These are phyloP conservation scores for Polyploca ridens DNA, from an alignment of 2,888 invertebrate species.

Conservation along the genomic window DNA sequence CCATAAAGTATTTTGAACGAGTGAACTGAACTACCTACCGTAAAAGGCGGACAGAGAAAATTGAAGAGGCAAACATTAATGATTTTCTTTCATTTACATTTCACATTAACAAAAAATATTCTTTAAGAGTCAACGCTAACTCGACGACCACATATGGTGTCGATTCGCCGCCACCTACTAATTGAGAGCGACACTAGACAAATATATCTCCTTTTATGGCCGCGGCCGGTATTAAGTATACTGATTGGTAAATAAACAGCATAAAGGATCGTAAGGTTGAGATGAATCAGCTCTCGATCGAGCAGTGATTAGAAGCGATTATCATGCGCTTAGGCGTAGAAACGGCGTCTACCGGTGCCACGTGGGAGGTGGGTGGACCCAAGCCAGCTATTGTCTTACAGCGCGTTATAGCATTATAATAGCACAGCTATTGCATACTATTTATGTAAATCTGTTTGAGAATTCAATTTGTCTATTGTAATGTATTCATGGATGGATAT, in stretches of 20 bases:
- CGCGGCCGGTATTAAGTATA: constrained; percentile 68
- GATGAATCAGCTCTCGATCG: constrained; percentile 82
- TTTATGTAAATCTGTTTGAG: constrained; percentile 80
- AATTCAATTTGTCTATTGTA: constrained; percentile 80
- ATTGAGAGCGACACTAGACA: constrained; percentile 80
- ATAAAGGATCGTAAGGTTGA: constrained; percentile 66
- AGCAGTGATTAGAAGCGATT: constrained; percentile 79
- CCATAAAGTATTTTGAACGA: constrained; percentile 15
- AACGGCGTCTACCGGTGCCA: constrained; percentile 55
- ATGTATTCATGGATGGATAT: constrained; percentile 72
- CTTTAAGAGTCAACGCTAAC: constrained; percentile 66
- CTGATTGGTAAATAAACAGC: constrained; percentile 81
- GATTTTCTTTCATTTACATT: constrained; percentile 76
- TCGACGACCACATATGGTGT: constrained; percentile 76
- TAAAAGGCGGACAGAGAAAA: constrained; percentile 62
- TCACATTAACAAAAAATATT: constrained; percentile 71
- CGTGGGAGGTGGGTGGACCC: constrained; percentile 80
- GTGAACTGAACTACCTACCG: constrained; percentile 46
- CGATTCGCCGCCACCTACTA: constrained; percentile 76
- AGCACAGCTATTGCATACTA: constrained; percentile 77
- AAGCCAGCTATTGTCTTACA: constrained; percentile 76
- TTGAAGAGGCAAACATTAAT: constrained; percentile 75
- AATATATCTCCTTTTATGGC: constrained; percentile 82
- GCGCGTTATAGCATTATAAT: constrained; percentile 78
- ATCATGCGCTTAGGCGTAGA: constrained; percentile 67